These are phyloP conservation scores for Brachypteracias leptosomus DNA, from an alignment of 2,113 vertebrate genomes.

Conservation along the genomic window DNA sequence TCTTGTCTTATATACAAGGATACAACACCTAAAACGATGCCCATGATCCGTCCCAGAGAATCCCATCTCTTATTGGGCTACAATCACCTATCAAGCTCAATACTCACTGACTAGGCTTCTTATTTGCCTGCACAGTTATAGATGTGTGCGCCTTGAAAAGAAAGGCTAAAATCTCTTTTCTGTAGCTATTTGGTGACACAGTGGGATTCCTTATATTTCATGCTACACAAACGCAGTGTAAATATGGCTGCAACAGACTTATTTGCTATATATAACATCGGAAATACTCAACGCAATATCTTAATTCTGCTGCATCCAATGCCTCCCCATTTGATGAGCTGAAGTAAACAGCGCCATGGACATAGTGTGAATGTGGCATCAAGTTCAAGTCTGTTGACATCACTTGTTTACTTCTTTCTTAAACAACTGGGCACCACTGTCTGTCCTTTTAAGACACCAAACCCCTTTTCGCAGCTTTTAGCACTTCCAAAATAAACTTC, in stretches of 20 bases:
- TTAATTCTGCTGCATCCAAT: neutral
- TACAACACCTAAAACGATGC: neutral
- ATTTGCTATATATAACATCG: neutral
- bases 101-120: neutral
- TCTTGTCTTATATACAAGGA: neutral
- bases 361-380: fast-evolving
- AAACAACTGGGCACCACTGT: neutral
- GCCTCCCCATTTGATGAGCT: neutral
- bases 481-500: constrained; percentile 5
- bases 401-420: neutral
- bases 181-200: neutral
- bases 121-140: neutral
- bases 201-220: neutral
- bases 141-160: neutral
- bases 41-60: neutral
- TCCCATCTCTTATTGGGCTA: neutral
- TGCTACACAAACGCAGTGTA: neutral
- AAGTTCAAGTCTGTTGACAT: neutral
- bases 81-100: neutral
- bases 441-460: neutral
- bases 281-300: neutral
- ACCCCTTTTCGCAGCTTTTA: neutral
- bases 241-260: neutral
- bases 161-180: neutral
- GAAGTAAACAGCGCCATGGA: neutral